phyloP scores from a whole-genome alignment of 2,888 invertebrate genomes.

The Helicoverpa assulta region DNA sequence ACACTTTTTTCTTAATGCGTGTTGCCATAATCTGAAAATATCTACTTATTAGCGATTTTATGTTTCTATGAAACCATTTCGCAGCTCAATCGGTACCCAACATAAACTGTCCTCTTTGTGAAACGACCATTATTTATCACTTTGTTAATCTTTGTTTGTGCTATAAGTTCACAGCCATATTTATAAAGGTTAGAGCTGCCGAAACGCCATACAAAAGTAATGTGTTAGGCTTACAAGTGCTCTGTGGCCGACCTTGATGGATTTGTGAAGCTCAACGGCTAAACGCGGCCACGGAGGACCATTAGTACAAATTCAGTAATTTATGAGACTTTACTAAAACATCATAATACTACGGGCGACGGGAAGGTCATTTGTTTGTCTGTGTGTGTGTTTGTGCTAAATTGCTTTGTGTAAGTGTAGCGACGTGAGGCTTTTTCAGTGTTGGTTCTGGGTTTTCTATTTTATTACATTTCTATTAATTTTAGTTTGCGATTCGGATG shows the following conservation, averaged over 20 bases:
- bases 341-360: conserved; percentile 24
- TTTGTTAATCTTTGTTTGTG: background rate
- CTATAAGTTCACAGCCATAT: conserved; percentile 11
- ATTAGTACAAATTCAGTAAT: conserved; percentile 44
- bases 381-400: background rate
- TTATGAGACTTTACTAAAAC: conserved; percentile 33
- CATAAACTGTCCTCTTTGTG: background rate
- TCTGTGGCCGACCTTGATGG: conserved; percentile 12
- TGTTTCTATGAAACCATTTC: background rate
- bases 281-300: conserved; percentile 2
- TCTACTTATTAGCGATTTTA: no score
- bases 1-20: no score
- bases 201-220: conserved; percentile 33
- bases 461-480: background rate
- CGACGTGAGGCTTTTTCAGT: background rate
- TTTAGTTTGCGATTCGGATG: background rate
- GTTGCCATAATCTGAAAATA: no score
- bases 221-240: conserved; percentile 38
- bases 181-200: conserved; percentile 26
- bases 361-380: conserved; percentile 5
- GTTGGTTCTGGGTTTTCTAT: background rate
- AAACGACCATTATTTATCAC: background rate
- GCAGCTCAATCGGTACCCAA: background rate
- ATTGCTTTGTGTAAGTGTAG: background rate
- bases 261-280: conserved; percentile 40